A percentile compares a stretch with the other conserved stretches of the same genome.
phyloP scores from a whole-genome alignment of 2,888 invertebrate genomes.

The Drosophila paramelanica region DNA sequence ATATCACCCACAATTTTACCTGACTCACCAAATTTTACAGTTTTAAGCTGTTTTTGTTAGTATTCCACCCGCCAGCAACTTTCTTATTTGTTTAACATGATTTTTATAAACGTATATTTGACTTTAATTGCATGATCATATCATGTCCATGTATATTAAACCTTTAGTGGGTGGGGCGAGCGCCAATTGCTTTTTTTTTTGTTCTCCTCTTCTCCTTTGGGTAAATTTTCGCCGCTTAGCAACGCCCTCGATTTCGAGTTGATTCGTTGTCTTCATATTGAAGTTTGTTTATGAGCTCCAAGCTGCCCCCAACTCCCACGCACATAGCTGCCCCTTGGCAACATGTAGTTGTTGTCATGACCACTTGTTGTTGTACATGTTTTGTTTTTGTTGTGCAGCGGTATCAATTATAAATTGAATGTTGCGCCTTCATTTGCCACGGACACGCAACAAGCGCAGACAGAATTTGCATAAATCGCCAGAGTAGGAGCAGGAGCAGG shows the following conservation, averaged over 20 bases:
- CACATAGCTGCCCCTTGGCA: constrained; percentile 36
- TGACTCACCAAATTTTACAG: too few species aligned
- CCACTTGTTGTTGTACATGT: constrained; percentile 59
- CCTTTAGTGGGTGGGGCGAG: background rate
- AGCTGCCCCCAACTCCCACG: constrained; percentile 17
- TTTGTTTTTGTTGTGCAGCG: constrained; percentile 37
- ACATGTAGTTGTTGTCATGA: constrained; percentile 68
- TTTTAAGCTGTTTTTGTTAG: too few species aligned
- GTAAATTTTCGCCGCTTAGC: constrained; percentile 44
- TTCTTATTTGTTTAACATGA: too few species aligned
- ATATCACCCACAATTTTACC: too few species aligned
- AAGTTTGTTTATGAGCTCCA: constrained; percentile 64
- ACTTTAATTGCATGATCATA: constrained; percentile 61
- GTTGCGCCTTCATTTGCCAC: constrained; percentile 45
- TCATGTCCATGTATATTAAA: constrained; percentile 38
- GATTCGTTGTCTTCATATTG: constrained; percentile 42
- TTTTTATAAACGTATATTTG: constrained; percentile 17
- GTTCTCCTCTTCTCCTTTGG: background rate
- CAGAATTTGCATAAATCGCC: constrained; percentile 42
- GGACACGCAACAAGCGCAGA: constrained; percentile 62
- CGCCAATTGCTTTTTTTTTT: background rate
- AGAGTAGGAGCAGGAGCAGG: background rate
- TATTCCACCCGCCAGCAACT: too few species aligned
- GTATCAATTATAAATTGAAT: constrained; percentile 72
- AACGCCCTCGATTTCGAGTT: constrained; percentile 57